A percentile compares a stretch with the other conserved stretches of the same genome.
phyloP scores from a whole-genome alignment of 1,140 invertebrate species.

The Pissodes strobi region DNA sequence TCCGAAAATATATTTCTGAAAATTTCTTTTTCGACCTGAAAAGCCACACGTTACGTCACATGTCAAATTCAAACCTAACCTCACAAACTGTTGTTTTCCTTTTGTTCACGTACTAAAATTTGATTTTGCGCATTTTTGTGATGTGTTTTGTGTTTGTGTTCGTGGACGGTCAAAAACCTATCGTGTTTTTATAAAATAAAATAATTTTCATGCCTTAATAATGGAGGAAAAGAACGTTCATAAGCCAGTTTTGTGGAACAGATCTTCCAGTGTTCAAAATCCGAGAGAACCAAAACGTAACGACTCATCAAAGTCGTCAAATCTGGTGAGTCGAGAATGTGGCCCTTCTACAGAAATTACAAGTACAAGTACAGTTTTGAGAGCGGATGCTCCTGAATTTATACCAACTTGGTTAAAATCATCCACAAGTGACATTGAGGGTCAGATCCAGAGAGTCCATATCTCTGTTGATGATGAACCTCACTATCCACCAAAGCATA shows the following conservation, averaged over 20 bases:
- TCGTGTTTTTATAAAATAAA: no score
- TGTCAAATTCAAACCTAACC: no score
- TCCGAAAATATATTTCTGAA: no score
- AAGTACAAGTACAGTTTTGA: conserved; percentile 29
- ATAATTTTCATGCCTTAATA: neutral
- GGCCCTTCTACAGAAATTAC: neutral
- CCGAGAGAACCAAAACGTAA: neutral
- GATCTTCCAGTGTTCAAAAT: neutral
- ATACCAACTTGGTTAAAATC: conserved; percentile 15
- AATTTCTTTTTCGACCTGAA: no score
- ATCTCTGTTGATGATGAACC: neutral
- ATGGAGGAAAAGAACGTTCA: conserved; percentile 20
- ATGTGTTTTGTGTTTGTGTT: no score
- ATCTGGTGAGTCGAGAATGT: neutral
- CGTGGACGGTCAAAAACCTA: no score
- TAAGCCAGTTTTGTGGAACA: conserved; percentile 1
- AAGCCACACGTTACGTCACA: no score
- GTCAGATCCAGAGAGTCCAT: conserved; percentile 1
- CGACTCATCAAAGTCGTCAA: neutral
- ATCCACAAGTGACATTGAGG: neutral
- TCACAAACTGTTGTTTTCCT: no score
- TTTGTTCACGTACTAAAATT: no score
- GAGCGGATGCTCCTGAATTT: conserved; percentile 39
- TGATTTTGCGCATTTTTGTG: no score
- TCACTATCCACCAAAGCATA: neutral